These are phyloP conservation scores for Peromyscus leucopus DNA, from an alignment of 2,113 vertebrate genomes.

Conservation along the genomic window DNA sequence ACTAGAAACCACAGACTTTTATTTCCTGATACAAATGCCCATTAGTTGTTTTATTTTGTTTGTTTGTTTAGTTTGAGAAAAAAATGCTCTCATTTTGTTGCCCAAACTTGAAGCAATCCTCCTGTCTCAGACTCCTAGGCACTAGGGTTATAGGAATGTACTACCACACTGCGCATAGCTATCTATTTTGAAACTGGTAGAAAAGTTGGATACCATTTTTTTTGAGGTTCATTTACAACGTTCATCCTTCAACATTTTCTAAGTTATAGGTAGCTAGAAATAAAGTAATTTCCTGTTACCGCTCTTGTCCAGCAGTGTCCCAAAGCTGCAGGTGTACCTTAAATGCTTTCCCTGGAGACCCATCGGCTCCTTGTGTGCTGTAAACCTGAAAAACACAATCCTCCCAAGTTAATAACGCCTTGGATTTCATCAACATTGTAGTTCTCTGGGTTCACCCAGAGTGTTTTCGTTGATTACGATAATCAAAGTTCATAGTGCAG, in stretches of 20 bases:
- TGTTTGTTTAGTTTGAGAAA: background rate
- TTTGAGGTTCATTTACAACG: background rate
- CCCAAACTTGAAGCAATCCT: background rate
- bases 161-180: background rate
- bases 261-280: background rate
- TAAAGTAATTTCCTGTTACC: constrained; percentile 86
- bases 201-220: background rate
- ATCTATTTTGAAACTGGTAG: background rate
- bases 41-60: background rate
- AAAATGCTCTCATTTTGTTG: background rate
- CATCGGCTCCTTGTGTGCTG: constrained; percentile 92
- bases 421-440: constrained; percentile 51
- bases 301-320: constrained; percentile 98
- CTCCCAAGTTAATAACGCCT: background rate
- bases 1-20: background rate
- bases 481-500: constrained; percentile 81
- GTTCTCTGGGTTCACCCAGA: constrained; percentile 59
- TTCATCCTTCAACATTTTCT: background rate
- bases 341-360: constrained; percentile 92
- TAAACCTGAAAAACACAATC: constrained; percentile 88
- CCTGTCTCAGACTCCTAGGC: background rate
- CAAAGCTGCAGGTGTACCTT: constrained; percentile 98
- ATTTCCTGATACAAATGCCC: constrained; percentile 5
- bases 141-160: background rate
- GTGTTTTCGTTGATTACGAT: constrained; percentile 78